Conservation (phyloP, 2,888 invertebrate genomes). For the Cerastis rubricosa region DNA sequence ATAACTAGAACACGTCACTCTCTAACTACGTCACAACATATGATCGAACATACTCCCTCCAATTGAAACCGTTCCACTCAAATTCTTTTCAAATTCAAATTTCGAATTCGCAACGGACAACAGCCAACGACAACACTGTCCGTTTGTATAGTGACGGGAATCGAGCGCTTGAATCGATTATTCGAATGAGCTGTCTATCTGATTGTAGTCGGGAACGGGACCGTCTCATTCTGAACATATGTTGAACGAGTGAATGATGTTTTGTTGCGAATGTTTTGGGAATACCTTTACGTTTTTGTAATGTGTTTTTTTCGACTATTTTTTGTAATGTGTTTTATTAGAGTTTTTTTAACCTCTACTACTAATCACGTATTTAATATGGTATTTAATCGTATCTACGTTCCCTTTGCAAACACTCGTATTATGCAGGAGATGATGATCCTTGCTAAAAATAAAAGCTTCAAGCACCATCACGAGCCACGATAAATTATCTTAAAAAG, state of each 20-base stretch:
- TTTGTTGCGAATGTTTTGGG: conserved; percentile 61
- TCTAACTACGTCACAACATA: conserved; percentile 62
- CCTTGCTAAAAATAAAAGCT: not conserved
- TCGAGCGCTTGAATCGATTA: conserved; percentile 81
- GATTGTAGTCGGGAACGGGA: conserved; percentile 77
- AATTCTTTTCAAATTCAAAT: conserved; percentile 82
- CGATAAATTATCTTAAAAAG: conserved; percentile 30
- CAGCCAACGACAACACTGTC: conserved; percentile 76
- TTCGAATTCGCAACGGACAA: conserved; percentile 78
- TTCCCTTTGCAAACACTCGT: not conserved
- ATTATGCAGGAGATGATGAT: not conserved
- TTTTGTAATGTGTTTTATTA: not conserved
- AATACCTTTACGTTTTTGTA: conserved; percentile 38
- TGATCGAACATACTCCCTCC: conserved; percentile 65
- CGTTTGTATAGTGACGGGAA: conserved; percentile 80
- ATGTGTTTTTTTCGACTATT: conserved; percentile 6
- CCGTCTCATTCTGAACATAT: conserved; percentile 70
- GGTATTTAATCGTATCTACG: not conserved
- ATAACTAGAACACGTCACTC: conserved; percentile 57
- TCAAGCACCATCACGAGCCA: not conserved
- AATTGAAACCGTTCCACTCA: conserved; percentile 72
- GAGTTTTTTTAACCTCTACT: not conserved
- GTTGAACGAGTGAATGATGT: conserved; percentile 67
- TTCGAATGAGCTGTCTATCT: conserved; percentile 82
- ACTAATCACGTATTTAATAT: not conserved